Conservation (phyloP, 2,888 invertebrate species). For the Harpagoxenus sublaevis region DNA sequence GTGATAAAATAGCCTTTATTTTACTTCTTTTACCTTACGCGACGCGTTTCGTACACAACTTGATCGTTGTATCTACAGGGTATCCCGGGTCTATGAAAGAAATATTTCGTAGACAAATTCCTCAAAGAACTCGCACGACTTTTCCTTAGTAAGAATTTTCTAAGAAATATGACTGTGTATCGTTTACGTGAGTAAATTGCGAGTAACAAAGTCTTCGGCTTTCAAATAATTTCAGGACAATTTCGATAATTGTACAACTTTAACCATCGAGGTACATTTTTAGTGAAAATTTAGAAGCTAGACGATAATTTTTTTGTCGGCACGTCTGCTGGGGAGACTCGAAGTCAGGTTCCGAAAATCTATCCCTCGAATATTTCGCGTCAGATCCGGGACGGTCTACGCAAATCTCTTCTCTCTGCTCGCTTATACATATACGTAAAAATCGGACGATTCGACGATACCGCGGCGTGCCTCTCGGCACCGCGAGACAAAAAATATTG, state of each 20-base stretch:
- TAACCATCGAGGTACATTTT: background rate
- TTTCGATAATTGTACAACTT: background rate
- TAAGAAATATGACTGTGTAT: background rate
- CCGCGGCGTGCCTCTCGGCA: background rate
- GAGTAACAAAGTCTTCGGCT: background rate
- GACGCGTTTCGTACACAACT: background rate
- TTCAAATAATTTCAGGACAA: background rate
- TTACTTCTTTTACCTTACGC: background rate
- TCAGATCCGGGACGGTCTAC: background rate
- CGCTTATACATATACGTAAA: background rate
- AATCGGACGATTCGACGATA: slow-evolving; percentile 6
- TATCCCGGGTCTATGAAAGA: background rate
- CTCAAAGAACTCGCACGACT: background rate
- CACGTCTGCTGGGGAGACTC: background rate
- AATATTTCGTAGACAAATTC: background rate
- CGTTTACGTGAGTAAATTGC: background rate
- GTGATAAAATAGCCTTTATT: slow-evolving; percentile 13
- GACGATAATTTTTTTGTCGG: background rate
- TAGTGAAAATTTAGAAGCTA: background rate
- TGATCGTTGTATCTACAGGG: slow-evolving; percentile 6
- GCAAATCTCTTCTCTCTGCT: background rate
- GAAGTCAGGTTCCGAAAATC: background rate
- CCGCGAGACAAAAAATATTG: background rate
- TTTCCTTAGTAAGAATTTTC: background rate
- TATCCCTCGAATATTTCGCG: background rate